Conservation (phyloP, 1,140 invertebrate species). For the Drosophila setifemur region DNA sequence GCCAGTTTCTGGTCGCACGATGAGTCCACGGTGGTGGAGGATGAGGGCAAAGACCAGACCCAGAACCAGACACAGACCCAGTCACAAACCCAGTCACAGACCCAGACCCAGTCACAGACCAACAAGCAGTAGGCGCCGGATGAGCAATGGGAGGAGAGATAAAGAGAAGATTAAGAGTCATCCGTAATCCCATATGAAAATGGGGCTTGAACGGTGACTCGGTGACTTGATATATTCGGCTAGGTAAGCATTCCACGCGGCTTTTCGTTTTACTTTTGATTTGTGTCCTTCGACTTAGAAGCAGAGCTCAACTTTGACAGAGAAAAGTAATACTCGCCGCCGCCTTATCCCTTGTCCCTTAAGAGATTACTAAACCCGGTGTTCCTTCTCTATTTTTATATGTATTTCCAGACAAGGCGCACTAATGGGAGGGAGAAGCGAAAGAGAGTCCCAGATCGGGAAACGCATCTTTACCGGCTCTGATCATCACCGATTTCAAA, state of each 20-base stretch:
- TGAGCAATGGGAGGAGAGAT: slow-evolving; percentile 12
- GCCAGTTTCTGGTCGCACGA: slow-evolving; percentile 75
- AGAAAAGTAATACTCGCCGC: slow-evolving; percentile 52
- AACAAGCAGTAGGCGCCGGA: slow-evolving; percentile 41
- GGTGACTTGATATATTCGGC: slow-evolving; percentile 65
- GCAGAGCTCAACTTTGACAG: slow-evolving; percentile 75
- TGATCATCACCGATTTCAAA: slow-evolving; percentile 48
- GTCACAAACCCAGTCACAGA: too few species aligned
- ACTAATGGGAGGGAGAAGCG: slow-evolving; percentile 7
- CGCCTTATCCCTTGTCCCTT: slow-evolving; percentile 10
- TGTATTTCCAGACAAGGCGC: slow-evolving; percentile 31
- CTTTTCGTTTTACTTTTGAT: slow-evolving; percentile 57
- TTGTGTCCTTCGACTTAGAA: slow-evolving; percentile 49
- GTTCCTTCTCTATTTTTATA: not conserved
- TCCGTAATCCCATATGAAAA: slow-evolving; percentile 45
- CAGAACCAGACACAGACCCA: too few species aligned
- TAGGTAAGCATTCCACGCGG: slow-evolving; percentile 68
- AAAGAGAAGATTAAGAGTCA: slow-evolving; percentile 17
- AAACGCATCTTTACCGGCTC: slow-evolving; percentile 21
- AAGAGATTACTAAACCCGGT: not conserved
- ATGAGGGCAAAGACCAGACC: slow-evolving; percentile 41
- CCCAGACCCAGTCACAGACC: too few species aligned
- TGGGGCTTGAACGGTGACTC: slow-evolving; percentile 61
- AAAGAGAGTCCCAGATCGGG: not conserved
- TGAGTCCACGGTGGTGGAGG: slow-evolving; percentile 70